Conservation (phyloP, 2,113 vertebrate genomes). For the Coreoperca whiteheadi region DNA sequence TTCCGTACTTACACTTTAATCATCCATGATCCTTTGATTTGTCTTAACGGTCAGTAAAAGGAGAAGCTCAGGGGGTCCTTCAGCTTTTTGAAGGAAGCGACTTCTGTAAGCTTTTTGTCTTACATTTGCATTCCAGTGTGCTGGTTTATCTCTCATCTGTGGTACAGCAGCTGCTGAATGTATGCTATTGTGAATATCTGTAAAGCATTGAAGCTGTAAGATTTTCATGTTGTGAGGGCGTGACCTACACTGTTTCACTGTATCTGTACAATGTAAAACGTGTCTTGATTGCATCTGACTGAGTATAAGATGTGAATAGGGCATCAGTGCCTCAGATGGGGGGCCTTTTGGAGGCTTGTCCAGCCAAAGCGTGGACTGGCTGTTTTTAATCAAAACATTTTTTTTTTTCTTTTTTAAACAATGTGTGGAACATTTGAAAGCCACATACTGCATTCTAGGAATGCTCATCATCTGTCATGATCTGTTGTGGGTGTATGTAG, state of each 20-base stretch:
- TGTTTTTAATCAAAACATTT: too few species aligned
- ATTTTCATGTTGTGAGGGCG: conserved; percentile 11
- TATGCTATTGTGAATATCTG: conserved; percentile 25
- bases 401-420: conserved; percentile 9
- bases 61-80: conserved; percentile 64
- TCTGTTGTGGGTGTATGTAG: neutral
- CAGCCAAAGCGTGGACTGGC: conserved; percentile 8
- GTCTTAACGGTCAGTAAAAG: conserved; percentile 2
- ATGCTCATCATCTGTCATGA: conserved; percentile 56
- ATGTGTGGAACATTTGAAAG: conserved; percentile 42
- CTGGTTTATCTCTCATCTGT: conserved; percentile 46
- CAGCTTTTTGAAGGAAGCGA: conserved; percentile 24
- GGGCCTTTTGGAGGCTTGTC: conserved; percentile 20
- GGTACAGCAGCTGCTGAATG: conserved; percentile 49
- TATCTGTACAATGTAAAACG: neutral
- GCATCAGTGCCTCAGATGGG: neutral
- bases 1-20: neutral
- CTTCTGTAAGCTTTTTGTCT: conserved; percentile 25
- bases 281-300: conserved; percentile 8
- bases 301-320: neutral
- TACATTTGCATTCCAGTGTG: conserved; percentile 41
- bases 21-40: conserved; percentile 3
- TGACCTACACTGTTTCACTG: conserved; percentile 5
- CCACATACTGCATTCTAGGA: conserved; percentile 71
- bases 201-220: conserved; percentile 10